Evolutionary conservation across 2,888 invertebrate genomes (phyloP), one percentile per base, ranked within the genome.

Genomic region (Drosophila antonietae): DNA sequence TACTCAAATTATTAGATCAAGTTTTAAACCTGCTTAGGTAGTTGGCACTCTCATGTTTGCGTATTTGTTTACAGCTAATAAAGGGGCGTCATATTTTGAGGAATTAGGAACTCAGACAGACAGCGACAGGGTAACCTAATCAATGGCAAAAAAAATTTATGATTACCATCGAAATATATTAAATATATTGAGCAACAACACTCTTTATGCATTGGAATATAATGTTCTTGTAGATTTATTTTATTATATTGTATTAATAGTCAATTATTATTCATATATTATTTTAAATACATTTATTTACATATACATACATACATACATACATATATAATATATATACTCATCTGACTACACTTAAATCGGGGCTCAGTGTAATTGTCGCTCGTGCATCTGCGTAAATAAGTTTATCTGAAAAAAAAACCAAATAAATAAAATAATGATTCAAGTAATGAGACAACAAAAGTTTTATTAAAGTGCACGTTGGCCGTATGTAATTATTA

Each of bases 361-460:
- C 18, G 31, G 3, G 49, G 31, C 49, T 31, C 12, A 53, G 53
- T 67, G 59, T 75, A 64, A 80, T 81, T 87, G 56, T 56, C 49
- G 53, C 55, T 60, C 63, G 52, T 59, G 44, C 73, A 74, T 49
- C 72, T 84, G 68, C 51, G 58, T 53, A 70, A 82, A 88, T 76
- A 80, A 70, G 64, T 68, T 71, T 79, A 69, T 68, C 60, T 56
- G 33, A 47, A 58, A 23, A 23, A 23, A 23, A 23, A 51, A 58
- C 46, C 46, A 57, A 47, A 20, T 47, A n/a, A 39, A 14, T 44
- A 15, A 35, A 14, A 41, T 15, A 43, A 57, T 57, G 14, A 68
- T 51, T 58, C 52, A 58, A 75, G 57, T 75, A 79, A 79, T 79
- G 70, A 46, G 63, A 43, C 23, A 57, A 58, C 47, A 37, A 68